These are phyloP conservation scores for Yasuhikotakia modesta DNA, from an alignment of 2,797 vertebrate genomes.

Conservation along the genomic window DNA sequence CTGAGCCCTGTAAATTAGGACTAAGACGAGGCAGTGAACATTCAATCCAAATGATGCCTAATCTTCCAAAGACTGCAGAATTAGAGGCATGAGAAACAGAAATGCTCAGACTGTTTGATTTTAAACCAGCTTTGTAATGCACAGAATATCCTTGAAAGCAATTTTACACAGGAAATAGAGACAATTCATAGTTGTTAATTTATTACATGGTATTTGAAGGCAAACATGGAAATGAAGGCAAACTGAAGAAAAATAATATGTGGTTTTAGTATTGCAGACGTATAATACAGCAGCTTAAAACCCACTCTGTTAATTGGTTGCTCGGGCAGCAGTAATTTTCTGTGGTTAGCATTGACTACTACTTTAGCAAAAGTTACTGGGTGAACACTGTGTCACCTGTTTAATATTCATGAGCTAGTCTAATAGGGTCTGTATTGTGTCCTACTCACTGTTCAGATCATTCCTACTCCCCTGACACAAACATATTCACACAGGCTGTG, in stretches of 20 bases:
- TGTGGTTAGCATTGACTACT: neutral
- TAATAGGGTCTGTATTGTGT: neutral
- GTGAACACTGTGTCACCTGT: neutral
- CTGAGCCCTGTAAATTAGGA: conserved; percentile 17
- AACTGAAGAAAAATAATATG: too few relatives aligned
- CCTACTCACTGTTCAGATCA: too few relatives aligned
- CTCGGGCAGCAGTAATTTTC: neutral
- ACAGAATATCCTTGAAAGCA: conserved; percentile 60
- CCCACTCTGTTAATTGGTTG: neutral
- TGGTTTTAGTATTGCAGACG: neutral
- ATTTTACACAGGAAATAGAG: conserved; percentile 64
- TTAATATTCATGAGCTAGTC: neutral
- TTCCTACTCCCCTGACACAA: neutral
- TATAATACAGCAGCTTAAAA: neutral
- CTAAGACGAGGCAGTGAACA: neutral
- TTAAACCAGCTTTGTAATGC: conserved; percentile 51
- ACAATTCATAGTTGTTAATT: conserved; percentile 5
- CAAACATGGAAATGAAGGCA: too few relatives aligned
- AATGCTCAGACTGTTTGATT: conserved; percentile 56
- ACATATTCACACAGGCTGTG: neutral
- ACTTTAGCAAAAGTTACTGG: neutral
- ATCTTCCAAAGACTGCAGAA: conserved; percentile 34
- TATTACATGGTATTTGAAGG: too few relatives aligned
- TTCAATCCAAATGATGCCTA: conserved; percentile 31
- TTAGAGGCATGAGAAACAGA: conserved; percentile 24